Base-by-base conservation (phyloP, 2,888 invertebrate genomes). In the Aelia acuminata region DNA sequence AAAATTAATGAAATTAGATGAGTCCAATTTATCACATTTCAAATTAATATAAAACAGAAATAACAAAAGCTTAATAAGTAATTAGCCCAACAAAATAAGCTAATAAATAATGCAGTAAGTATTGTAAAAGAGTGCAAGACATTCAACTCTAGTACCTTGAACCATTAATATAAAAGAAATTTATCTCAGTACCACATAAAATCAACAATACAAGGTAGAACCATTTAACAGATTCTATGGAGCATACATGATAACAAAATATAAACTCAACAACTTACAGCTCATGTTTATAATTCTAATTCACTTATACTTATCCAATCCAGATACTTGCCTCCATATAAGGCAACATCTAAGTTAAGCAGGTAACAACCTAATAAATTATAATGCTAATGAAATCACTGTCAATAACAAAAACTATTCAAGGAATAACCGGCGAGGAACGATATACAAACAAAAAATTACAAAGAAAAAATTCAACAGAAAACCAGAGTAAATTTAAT, bases 251-350 rank as follows among this genome's bases (percentile, higher is more conserved):
- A 57, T 0, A 8, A 35, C 18, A 35, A 26, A 13, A 53, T 26
- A 57, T 5, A 35, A 70, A 70, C 5, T 15, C 13, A 63, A 63
- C 63, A 7, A 70, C 63, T 35, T 35, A 18, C 8, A 20, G 1
- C 7, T 70, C 31, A 70, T 35, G 35, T 35, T 5, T 7, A 70
- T 57, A 26, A 57, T 7, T 15, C 63, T 35, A 70, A 5, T 70
- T 70, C 20, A 35, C 35, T 70, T 26, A 57, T 26, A 26, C n/a
- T 57, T 57, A 18, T 70, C 35, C 31, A 70, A 10, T 70, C 63
- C 63, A 70, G 63, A 20, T 35, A 70, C 63, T 70, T 70, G 35
- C 11, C 31, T 35, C 63, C 63, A 18, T 70, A 70, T 70, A 70
- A 35, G 63, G 63, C 63, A 70, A 70, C 20, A 70, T 20, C 63